These are phyloP conservation scores for Portunus trituberculatus DNA, from an alignment of 1,140 invertebrate species.

Conservation along the genomic window DNA sequence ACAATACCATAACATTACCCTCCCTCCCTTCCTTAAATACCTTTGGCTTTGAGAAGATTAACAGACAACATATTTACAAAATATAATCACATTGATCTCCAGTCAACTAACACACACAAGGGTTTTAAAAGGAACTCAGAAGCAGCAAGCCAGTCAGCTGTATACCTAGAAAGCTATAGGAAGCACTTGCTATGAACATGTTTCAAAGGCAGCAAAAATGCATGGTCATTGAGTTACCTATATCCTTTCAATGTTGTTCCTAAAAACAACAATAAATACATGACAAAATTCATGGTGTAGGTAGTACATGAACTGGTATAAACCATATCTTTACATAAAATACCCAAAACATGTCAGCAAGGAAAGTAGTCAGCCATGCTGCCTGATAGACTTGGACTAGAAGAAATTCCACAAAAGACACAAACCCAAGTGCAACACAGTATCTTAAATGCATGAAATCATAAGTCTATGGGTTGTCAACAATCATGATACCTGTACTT, in stretches of 20 bases:
- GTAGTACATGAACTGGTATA: background rate
- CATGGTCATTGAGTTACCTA: background rate
- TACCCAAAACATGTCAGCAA: background rate
- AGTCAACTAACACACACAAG: background rate
- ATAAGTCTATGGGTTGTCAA: background rate
- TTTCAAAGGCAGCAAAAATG: background rate
- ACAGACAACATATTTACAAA: background rate
- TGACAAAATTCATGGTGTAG: background rate
- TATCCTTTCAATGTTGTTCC: background rate
- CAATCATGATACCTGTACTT: background rate
- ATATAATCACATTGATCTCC: background rate
- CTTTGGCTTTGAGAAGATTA: background rate
- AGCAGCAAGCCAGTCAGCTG: constrained; percentile 8
- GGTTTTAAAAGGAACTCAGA: background rate
- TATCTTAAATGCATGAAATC: background rate
- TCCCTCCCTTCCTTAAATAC: background rate
- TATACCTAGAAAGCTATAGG: background rate
- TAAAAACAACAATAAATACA: too few species aligned
- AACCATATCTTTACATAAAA: background rate
- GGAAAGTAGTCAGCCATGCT: background rate
- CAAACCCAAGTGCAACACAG: background rate
- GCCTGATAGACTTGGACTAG: background rate
- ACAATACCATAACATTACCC: background rate
- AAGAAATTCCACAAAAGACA: background rate
- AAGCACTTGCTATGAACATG: background rate